Base-by-base conservation (phyloP, 2,888 invertebrate genomes). In the Gerris lacustris region DNA sequence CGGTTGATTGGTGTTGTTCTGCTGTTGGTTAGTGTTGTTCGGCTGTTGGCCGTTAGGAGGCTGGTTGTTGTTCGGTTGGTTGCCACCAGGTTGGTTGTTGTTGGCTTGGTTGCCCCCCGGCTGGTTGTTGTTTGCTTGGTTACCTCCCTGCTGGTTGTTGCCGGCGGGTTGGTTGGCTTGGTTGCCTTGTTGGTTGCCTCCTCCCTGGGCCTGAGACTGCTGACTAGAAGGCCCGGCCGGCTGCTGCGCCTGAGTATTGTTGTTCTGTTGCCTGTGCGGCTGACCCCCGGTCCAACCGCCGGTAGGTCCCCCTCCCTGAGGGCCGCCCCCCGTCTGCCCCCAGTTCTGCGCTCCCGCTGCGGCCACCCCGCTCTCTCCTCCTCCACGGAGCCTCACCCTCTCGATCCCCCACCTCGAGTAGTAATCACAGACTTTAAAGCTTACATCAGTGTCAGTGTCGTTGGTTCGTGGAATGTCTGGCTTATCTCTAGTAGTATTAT, bases 341-440 rank as follows among this genome's bases (percentile, higher is more conserved):
- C 75, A 75, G 62, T 70, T 70, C 66, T 72, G 72, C 43, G 62
- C 64, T 44, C 67, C 64, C 17, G 70, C 67, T 7, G 71, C 66
- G 15, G 68, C 63, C 77, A 91, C 84, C 66, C 91, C 90, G 81
- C 88, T 90, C 81, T 92, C 92, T 72, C 91, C 91, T 69, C 92
- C 92, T 70, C 91, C 91, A 74, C 86, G 83, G 73, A 92, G 84
- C 75, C 88, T 84, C 77, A 90, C 81, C 69, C 85, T 83, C 66
- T 86, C 85, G 70, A 85, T 84, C 67, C 87, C 87, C 87, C 87
- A 88, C 75, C 79, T 73, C 67, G 73, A 72, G 70, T 75, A 73
- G 71, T 77, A 76, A 75, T 73, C 73, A 74, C 74, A 74, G 74
- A 72, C 68, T 72, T 74, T 74, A 74, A 74, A 74, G 73, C 74